A percentile compares a stretch with the other conserved stretches of the same genome.
phyloP scores from a whole-genome alignment of 92 coral and sea anemone species.

The Porites evermanni region DNA sequence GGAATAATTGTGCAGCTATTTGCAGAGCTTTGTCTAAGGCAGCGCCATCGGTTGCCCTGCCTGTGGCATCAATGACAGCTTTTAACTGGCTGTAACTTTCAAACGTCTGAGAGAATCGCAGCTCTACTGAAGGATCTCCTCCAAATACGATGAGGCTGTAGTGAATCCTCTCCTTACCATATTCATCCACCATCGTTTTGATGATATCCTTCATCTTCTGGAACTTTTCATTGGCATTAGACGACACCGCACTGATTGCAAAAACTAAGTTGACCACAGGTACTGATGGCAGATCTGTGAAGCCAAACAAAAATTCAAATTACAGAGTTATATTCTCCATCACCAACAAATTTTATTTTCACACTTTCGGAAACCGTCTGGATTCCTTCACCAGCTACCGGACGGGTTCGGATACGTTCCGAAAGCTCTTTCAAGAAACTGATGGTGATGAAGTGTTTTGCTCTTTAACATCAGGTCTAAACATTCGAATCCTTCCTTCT shows the following conservation, averaged over 20 bases:
- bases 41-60: constrained; percentile 43
- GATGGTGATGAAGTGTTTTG: too few relatives aligned
- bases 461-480: too few relatives aligned
- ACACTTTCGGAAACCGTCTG: too few relatives aligned
- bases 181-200: constrained; percentile 65
- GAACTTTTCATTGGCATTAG: constrained; percentile 59
- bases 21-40: constrained; percentile 63
- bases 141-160: constrained; percentile 65
- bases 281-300: constrained; percentile 59
- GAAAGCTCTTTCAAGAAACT: too few relatives aligned
- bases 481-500: too few relatives aligned
- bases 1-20: constrained; percentile 46
- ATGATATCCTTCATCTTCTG: constrained; percentile 67
- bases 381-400: too few relatives aligned
- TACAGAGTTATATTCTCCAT: not conserved
- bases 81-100: constrained; percentile 38
- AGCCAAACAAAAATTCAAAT: not conserved
- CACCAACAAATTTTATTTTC: too few relatives aligned
- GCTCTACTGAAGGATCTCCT: constrained; percentile 49
- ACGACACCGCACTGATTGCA: constrained; percentile 68
- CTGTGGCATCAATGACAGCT: constrained; percentile 23
- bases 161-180: constrained; percentile 65
- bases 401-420: too few relatives aligned
- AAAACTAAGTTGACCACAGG: constrained; percentile 79
- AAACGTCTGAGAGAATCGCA: constrained; percentile 57